Base-by-base conservation (phyloP, 2,888 invertebrate genomes). In the Andrena chrysosceles region DNA sequence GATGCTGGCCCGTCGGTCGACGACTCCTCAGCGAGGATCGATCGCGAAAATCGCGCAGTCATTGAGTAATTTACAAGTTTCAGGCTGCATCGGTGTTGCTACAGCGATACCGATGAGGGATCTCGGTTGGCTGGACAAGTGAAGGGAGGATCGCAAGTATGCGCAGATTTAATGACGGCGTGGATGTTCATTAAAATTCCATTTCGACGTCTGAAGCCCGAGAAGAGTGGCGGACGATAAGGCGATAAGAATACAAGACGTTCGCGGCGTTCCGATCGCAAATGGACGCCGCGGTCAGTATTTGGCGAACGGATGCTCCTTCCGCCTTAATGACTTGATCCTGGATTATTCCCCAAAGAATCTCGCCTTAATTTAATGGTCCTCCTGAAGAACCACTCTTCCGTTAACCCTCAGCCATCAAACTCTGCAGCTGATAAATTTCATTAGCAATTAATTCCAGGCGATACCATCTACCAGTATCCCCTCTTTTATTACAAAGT, bases 131-230 rank as follows among this genome's bases (percentile, higher is more conserved):
- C 26, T 13, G 69, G 20, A 35, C 29, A 29, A 8, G 35, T 33
- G 31, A 23, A 52, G 69, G 42, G 66, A 29, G 49, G 49, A 23
- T 16, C 29, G 16, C 42, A 59, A 73, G 74, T 60, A 35, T 66
- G 56, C 59, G 59, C 31, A 23, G 49, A 66, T 77, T 77, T 74
- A 77, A 77, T 35, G 60, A 59, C 60, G 31, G 74, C 66, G 73
- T 73, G 59, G 73, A 74, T 60, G 77, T 74, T 77, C 74, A 60
- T 77, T 77, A 77, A 77, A 77, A 77, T 77, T 77, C 77, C 77
- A 77, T 77, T 67, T 74, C 77, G 77, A 66, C 48, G 74, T 35
- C 23, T 29, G 48, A 13, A 20, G 42, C 1, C 48, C 20, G 23
- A 5, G 13, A 7, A 31, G 8, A 2, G 23, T 26, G 48, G 49